Evolutionary conservation across 2,113 vertebrate species (phyloP).

Genomic region (Alethe castanea): DNA sequence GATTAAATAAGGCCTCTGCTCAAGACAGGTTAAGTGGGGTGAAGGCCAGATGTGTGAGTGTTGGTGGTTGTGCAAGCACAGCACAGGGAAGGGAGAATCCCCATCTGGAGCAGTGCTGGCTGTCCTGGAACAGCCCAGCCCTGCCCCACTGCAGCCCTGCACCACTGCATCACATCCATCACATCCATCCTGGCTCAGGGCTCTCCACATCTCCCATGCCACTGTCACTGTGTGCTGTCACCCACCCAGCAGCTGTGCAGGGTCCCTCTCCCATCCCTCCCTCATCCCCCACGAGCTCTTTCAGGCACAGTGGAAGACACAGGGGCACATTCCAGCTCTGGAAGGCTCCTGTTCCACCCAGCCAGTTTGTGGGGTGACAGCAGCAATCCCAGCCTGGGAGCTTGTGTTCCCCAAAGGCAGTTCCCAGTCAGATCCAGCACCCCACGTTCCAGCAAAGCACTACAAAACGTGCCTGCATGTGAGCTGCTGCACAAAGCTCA

Average conservation of each 20-base stretch:
- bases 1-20: background rate
- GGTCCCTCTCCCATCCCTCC: background rate
- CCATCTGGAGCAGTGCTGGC: background rate
- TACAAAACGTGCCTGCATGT: background rate
- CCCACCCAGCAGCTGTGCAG: rapidly evolving
- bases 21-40: background rate
- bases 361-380: background rate
- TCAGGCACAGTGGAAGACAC: background rate
- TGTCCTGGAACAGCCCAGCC: background rate
- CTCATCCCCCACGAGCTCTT: rapidly evolving
- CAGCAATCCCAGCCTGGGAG: background rate
- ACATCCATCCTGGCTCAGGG: rapidly evolving
- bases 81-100: background rate
- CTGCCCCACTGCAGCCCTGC: background rate
- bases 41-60: background rate
- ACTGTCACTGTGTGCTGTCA: rapidly evolving
- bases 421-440: background rate
- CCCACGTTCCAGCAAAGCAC: background rate
- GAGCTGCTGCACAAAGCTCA: background rate
- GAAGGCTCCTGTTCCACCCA: background rate
- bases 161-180: background rate
- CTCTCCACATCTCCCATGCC: background rate
- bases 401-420: background rate
- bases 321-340: background rate
- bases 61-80: background rate